Conservation (phyloP, 2,113 vertebrate genomes). For the Lipotes vexillifer region DNA sequence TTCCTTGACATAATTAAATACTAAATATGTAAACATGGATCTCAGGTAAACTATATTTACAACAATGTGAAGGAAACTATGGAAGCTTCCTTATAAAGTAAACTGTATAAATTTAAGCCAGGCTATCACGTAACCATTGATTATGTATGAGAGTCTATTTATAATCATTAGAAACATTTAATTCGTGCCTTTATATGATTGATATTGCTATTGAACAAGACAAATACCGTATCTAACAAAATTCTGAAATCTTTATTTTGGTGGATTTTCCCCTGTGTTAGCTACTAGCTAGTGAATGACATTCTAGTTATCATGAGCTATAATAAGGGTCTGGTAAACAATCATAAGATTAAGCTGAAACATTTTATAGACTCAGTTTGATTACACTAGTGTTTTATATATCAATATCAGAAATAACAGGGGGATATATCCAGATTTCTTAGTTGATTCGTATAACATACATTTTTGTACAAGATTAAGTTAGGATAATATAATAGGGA, state of each 20-base stretch:
- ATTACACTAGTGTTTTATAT: neutral
- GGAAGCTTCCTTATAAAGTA: neutral
- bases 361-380: neutral
- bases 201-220: neutral
- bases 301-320: neutral
- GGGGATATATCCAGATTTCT: neutral
- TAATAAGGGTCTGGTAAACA: neutral
- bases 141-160: neutral
- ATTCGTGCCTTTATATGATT: neutral
- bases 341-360: neutral
- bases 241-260: neutral
- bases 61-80: neutral
- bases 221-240: neutral
- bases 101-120: neutral
- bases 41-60: neutral
- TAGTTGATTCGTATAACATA: neutral
- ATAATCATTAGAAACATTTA: neutral
- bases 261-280: neutral
- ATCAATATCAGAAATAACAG: neutral
- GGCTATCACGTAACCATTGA: neutral
- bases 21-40: neutral
- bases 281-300: neutral
- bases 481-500: neutral
- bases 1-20: conserved; percentile 16
- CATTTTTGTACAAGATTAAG: neutral